Evolutionary conservation across 2,888 invertebrate species (phyloP), one percentile per base, ranked within the genome.

Genomic region (Mallateleia sp.): DNA sequence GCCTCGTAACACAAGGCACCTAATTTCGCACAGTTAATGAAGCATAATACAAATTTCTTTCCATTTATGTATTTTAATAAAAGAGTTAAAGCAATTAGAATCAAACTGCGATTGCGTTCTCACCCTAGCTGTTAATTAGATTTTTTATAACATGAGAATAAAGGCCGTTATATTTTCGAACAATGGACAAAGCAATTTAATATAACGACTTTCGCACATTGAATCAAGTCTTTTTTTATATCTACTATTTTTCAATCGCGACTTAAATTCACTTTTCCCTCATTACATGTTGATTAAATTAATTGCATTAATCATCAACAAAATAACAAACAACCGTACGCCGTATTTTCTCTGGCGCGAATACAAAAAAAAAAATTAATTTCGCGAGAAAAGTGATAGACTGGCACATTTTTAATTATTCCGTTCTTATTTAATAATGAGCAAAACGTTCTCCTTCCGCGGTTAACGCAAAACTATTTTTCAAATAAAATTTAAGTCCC

Each of bases 371-470:
- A 8, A 32, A 32, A 32, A 32, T 6, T 32, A 32, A 32, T 32
- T 32, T 32, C 6, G 8, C 8, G 32, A 32, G 32, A 32, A 32
- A 32, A 8, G 8, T 32, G 32, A 32, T 32, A 4, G 32, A 32
- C 4, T 8, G 32, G 6, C 32, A 32, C 32, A 25, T 24, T 60
- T 60, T 60, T 60, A 60, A 60, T 60, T 45, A 45, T 22, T 45
- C 24, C n/a, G 42, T 42, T 42, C 22, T 45, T n/a, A 2, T 45
- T 15, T 42, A 62, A 45, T 62, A 24, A 18, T n/a, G 45, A 42
- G 62, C 15, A 24, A 62, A 62, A 42, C 24, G 22, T 52, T 67
- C 67, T 67, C 52, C 28, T 47, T 47, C 14, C 8, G 32, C 32
- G 32, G n/a, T n/a, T n/a, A n/a, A 32, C 32, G 8, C 32, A 32